phyloP scores from a whole-genome alignment of 2,888 invertebrate species.

The Nemotelus nigrinus region DNA sequence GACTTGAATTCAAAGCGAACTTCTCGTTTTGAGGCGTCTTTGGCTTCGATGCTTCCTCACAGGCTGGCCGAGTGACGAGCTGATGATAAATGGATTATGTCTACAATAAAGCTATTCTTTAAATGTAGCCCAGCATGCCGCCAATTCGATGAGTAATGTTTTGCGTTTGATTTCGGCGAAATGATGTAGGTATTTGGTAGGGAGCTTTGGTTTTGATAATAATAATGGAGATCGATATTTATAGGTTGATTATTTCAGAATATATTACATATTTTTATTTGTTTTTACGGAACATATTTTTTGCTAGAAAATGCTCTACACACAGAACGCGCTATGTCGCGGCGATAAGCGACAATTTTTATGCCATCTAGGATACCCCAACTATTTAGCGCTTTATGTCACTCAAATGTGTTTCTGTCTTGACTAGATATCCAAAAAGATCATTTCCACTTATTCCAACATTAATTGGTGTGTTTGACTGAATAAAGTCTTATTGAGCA shows the following conservation, averaged over 20 bases:
- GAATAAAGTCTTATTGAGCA: too few relatives aligned
- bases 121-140: background rate
- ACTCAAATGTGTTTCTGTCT: too few relatives aligned
- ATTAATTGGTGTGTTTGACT: too few relatives aligned
- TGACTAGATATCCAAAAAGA: too few relatives aligned
- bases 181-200: background rate
- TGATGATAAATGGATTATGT: conserved; percentile 25
- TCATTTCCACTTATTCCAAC: too few relatives aligned
- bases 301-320: background rate
- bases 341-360: too few relatives aligned
- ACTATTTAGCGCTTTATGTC: too few relatives aligned
- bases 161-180: background rate
- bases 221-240: background rate
- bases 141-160: background rate
- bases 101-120: conserved; percentile 10
- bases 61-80: background rate
- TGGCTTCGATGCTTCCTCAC: background rate
- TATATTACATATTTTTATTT: too few relatives aligned
- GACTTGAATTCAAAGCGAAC: conserved; percentile 5
- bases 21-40: background rate
- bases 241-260: background rate
- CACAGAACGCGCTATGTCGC: background rate
- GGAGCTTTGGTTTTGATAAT: background rate
- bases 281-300: too few relatives aligned
- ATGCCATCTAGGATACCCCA: too few relatives aligned